phyloP scores from a whole-genome alignment of 2,888 invertebrate genomes.

The Plemyria rubiginata region DNA sequence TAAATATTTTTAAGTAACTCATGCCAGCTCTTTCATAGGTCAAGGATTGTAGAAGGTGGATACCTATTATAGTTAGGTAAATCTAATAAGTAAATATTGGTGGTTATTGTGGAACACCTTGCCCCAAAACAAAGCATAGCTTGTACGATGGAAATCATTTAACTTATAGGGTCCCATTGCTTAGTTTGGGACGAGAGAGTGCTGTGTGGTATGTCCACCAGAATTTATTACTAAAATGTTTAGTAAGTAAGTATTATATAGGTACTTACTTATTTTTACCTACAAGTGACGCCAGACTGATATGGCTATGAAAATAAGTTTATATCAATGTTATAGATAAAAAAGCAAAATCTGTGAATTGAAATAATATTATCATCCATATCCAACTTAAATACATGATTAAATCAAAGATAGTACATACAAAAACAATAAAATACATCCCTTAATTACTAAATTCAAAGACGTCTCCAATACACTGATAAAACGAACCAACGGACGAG shows the following conservation, averaged over 20 bases:
- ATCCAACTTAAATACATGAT: not conserved
- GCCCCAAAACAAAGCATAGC: no score
- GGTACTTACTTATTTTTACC: no score
- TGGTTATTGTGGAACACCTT: not conserved
- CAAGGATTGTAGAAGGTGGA: not conserved
- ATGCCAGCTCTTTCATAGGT: conserved; percentile 2
- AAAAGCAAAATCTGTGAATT: not conserved
- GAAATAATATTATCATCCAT: not conserved
- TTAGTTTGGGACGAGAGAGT: no score
- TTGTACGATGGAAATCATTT: no score
- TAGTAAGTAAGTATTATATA: no score
- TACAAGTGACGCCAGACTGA: not conserved
- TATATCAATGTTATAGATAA: not conserved
- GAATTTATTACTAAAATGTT: no score
- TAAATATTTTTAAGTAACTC: conserved; percentile 16
- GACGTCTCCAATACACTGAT: no score
- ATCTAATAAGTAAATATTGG: not conserved
- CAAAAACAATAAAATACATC: not conserved
- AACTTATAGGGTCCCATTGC: not conserved
- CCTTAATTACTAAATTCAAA: no score
- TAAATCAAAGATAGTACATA: not conserved
- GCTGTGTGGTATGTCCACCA: no score
- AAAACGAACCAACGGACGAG: no score
- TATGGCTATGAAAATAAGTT: conserved; percentile 1
- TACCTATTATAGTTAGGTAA: no score